Conservation (phyloP, 1,140 invertebrate genomes). For the Pogonus chalceus region DNA sequence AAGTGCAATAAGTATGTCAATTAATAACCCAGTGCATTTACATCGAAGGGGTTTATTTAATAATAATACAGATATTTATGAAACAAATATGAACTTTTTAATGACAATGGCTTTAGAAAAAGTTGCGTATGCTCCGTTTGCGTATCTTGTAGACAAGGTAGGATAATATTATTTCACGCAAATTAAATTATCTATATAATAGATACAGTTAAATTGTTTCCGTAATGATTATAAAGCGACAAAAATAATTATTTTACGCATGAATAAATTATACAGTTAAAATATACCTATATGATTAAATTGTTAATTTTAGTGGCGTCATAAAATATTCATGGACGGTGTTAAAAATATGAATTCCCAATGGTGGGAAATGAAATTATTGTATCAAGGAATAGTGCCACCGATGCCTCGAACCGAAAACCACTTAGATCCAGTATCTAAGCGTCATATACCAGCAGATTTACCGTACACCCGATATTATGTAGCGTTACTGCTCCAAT, state of each 20-base stretch:
- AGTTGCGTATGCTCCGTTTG: conserved; percentile 69
- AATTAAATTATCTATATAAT: conserved; percentile 1
- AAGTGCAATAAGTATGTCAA: conserved; percentile 71
- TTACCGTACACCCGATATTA: conserved; percentile 73
- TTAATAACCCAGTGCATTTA: conserved; percentile 63
- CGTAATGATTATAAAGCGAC: background rate
- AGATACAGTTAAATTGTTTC: background rate
- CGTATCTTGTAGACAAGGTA: conserved; percentile 65
- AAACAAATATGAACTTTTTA: conserved; percentile 68
- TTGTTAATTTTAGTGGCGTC: conserved; percentile 52
- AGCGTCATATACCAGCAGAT: conserved; percentile 72
- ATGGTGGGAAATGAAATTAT: conserved; percentile 70
- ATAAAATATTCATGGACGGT: conserved; percentile 65
- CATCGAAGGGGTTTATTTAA: conserved; percentile 59
- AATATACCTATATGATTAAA: background rate
- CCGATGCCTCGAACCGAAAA: conserved; percentile 55
- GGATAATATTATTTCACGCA: conserved; percentile 8
- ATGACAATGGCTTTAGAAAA: conserved; percentile 74
- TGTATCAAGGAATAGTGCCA: conserved; percentile 62
- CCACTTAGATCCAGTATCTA: conserved; percentile 72
- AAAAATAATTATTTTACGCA: background rate
- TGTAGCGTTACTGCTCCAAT: conserved; percentile 71
- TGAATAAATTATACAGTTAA: background rate
- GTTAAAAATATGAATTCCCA: conserved; percentile 61
- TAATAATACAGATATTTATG: conserved; percentile 54